Percentiles rank a stretch among this genome's conserved stretches.
These are phyloP conservation scores for Cantharis flavilabris DNA, from an alignment of 2,888 invertebrate genomes.

Conservation along the genomic window DNA sequence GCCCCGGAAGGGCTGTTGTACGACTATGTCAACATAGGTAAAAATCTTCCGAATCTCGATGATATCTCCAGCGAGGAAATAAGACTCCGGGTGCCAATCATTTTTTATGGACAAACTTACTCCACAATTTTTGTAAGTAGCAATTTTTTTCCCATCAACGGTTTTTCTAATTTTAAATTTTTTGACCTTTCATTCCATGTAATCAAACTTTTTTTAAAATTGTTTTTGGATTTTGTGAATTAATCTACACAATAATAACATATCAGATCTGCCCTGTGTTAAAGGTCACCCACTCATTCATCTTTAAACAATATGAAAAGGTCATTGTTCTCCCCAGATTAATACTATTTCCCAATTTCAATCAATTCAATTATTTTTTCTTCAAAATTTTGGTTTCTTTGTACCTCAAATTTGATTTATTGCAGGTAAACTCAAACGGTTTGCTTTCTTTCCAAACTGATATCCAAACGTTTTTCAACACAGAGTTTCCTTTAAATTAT, in stretches of 20 bases:
- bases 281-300: slow-evolving; percentile 29
- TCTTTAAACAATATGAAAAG: slow-evolving; percentile 14
- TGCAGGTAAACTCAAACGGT: slow-evolving; percentile 90
- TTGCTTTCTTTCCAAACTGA: slow-evolving; percentile 88
- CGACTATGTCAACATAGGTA: slow-evolving; percentile 63
- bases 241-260: slow-evolving; percentile 17
- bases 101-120: slow-evolving; percentile 79
- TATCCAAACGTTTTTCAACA: slow-evolving; percentile 82
- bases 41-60: slow-evolving; percentile 60
- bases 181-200: neutral
- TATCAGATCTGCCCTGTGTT: slow-evolving; percentile 21
- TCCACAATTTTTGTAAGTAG: slow-evolving; percentile 82
- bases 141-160: neutral
- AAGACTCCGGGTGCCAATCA: slow-evolving; percentile 70
- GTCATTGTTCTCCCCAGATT: slow-evolving; percentile 18
- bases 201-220: neutral
- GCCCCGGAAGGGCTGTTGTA: slow-evolving; percentile 64
- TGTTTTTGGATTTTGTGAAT: slow-evolving; percentile 6
- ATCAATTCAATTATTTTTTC: neutral
- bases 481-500: slow-evolving; percentile 87
- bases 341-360: neutral
- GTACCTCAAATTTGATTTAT: slow-evolving; percentile 15
- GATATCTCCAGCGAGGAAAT: slow-evolving; percentile 71
- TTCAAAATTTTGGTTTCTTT: too few species aligned
- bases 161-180: neutral